Conservation (phyloP, 1,140 invertebrate species). For the Drosophila hydei region DNA sequence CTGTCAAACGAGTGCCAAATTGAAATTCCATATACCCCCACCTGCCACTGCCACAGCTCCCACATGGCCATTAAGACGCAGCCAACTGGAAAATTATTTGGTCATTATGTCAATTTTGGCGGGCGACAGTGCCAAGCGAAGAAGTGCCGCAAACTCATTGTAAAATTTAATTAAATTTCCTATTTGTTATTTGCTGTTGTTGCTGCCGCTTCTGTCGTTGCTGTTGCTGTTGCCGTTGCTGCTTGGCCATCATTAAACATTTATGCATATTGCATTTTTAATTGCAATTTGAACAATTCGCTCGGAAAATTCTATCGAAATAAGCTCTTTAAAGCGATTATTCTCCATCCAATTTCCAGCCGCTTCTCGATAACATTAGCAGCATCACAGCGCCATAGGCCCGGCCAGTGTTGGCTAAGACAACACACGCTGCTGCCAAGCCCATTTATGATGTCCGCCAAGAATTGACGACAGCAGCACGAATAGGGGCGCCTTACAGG, state of each 20-base stretch:
- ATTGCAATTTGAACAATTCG: constrained; percentile 36
- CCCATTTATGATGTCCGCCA: constrained; percentile 80
- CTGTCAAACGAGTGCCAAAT: constrained; percentile 68
- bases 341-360: constrained; percentile 22
- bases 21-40: constrained; percentile 41
- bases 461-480: too few species aligned
- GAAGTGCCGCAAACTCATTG: constrained; percentile 47
- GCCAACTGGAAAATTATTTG: constrained; percentile 80
- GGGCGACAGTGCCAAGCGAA: constrained; percentile 32
- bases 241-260: constrained; percentile 37
- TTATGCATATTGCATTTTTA: constrained; percentile 51
- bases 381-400: too few species aligned
- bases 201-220: constrained; percentile 11
- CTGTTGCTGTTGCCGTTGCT: constrained; percentile 12
- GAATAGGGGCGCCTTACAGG: too few species aligned
- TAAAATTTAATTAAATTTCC: constrained; percentile 76
- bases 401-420: neutral
- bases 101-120: constrained; percentile 78
- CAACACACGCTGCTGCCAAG: constrained; percentile 68
- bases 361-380: too few species aligned
- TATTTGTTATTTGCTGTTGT: constrained; percentile 29
- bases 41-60: neutral
- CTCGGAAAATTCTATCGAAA: constrained; percentile 18
- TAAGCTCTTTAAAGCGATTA: constrained; percentile 46
- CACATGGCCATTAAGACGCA: constrained; percentile 45